These are phyloP conservation scores for Crenuchus spilurus DNA, from an alignment of 2,797 vertebrate species.

Conservation along the genomic window DNA sequence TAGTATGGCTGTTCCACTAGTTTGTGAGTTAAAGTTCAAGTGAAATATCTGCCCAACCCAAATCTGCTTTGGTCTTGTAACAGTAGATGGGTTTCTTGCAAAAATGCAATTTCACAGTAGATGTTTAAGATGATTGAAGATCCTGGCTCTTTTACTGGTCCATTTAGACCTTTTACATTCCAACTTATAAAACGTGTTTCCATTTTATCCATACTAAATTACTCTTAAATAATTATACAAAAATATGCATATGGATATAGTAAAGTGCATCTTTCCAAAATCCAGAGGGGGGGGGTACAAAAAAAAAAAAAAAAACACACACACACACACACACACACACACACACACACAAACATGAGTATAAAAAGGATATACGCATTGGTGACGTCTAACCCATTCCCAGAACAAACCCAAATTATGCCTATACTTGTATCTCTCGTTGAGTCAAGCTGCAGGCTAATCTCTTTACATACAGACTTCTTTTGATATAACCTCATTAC, in stretches of 20 bases:
- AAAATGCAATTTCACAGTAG: neutral
- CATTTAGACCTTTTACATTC: neutral
- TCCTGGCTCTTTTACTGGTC: neutral
- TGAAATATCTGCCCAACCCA: too few species aligned
- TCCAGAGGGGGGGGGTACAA: too few species aligned
- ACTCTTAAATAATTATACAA: neutral
- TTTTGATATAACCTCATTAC: too few species aligned
- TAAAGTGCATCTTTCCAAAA: too few species aligned
- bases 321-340: too few species aligned
- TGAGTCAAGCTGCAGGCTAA: neutral
- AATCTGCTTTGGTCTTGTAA: too few species aligned
- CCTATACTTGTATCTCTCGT: neutral
- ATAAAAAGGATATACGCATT: too few species aligned
- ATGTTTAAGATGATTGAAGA: neutral
- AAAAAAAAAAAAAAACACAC: too few species aligned
- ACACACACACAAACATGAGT: too few species aligned
- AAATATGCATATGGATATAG: too few species aligned
- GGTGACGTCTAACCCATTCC: neutral
- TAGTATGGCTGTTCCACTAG: neutral
- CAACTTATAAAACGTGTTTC: neutral
- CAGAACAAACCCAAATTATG: neutral
- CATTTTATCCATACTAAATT: neutral
- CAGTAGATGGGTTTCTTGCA: neutral
- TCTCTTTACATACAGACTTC: too few species aligned
- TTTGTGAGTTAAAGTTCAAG: neutral